These are phyloP conservation scores for Bostrychus sinensis DNA, from an alignment of 2,113 vertebrate species.

Conservation along the genomic window DNA sequence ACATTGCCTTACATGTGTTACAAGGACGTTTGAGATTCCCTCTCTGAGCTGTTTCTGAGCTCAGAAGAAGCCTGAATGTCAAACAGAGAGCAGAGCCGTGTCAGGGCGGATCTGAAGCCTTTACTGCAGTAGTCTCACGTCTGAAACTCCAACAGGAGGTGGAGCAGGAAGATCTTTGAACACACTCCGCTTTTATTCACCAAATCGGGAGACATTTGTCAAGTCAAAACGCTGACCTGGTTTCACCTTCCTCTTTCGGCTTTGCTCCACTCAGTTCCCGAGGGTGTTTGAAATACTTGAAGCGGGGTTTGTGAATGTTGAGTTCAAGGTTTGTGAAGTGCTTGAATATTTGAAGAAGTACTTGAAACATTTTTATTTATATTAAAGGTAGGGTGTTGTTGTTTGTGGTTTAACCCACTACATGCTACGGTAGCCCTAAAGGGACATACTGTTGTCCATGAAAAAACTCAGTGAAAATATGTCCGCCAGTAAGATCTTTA, in stretches of 20 bases:
- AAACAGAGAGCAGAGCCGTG: conserved; percentile 22
- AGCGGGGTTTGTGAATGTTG: neutral
- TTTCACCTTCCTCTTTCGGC: conserved; percentile 30
- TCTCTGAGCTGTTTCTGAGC: conserved; percentile 23
- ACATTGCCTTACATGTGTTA: neutral
- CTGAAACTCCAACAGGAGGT: conserved; percentile 55
- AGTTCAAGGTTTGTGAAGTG: too few species aligned
- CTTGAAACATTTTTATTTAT: too few species aligned
- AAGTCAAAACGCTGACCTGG: conserved; percentile 60
- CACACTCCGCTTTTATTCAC: conserved; percentile 18
- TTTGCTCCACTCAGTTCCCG: neutral
- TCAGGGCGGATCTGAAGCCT: conserved; percentile 46
- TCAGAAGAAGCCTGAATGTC: conserved; percentile 24
- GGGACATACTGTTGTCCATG: too few species aligned
- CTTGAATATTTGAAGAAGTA: too few species aligned
- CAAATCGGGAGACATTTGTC: conserved; percentile 60
- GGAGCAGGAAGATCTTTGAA: conserved; percentile 48
- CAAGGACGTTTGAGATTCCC: conserved; percentile 7
- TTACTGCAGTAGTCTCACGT: conserved; percentile 42
- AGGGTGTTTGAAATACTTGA: neutral
- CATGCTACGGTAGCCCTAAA: too few species aligned
- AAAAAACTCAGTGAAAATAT: too few species aligned
- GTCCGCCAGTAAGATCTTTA: too few species aligned
- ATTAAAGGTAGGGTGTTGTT: too few species aligned
- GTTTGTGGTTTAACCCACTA: too few species aligned